Evolutionary conservation across 2,797 vertebrate species (phyloP), one percentile per base, ranked within the genome.

Genomic region (Cichlasoma orientale): DNA sequence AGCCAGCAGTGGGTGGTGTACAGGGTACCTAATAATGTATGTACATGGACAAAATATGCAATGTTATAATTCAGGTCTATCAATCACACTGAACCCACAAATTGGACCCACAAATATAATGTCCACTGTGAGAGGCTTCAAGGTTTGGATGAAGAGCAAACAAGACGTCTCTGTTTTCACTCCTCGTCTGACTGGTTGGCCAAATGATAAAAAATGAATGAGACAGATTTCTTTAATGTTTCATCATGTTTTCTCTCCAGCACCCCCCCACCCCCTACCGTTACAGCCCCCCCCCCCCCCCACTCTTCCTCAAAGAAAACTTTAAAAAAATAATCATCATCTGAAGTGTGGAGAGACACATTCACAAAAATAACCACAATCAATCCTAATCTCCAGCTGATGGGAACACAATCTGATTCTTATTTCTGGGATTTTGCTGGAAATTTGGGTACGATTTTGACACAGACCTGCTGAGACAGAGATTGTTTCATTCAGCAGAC

Each of bases 1-100:
- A 0, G 57, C 11, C 21, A 36, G 8, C 33, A 59, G 57, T 38
- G 57, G 19, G 33, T 0, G 21, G 36, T 61, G 58, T 23, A 38
- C 2, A 7, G 0, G 0, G 19, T 12, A 21, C 58, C 33, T 16
- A 36, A 36, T 14, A n/a, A 38, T 38, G 33, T 61, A 5, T 16
- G 14, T 61, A 23, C 21, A 10, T 36, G 38, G 58, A 23, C 7
- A 0, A 23, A 23, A 0, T 44, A 14, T 44, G 13, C 13, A 44
- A 21, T 25, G 38, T 44, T 4, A 0, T 7, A 18, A 4, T 16
- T 44, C 21, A 4, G 59, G 38, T 44, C 14, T 63, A 19, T 25
- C 21, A 18, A 16, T 44, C 4, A 16, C 41, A 23, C 21, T 3
- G 21, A 41, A 36, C 16, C 36, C n/a, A n/a, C n/a, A n/a, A n/a